Conservation (phyloP, 1,140 invertebrate species). For the Calliopsis andreniformis region DNA sequence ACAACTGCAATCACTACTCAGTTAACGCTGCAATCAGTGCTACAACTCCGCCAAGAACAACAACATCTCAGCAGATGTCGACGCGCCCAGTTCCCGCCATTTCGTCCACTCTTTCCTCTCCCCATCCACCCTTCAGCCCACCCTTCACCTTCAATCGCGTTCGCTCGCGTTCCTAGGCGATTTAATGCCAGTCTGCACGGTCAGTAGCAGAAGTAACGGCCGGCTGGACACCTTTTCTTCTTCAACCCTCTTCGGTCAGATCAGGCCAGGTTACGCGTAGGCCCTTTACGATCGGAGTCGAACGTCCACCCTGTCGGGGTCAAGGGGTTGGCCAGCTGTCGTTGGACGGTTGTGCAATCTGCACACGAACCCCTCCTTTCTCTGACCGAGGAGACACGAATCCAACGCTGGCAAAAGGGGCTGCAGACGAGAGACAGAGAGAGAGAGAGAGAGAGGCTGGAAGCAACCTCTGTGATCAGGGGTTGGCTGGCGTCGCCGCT, state of each 20-base stretch:
- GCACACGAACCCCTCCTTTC: constrained; percentile 60
- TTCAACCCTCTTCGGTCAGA: constrained; percentile 57
- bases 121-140: background rate
- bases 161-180: constrained; percentile 4
- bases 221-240: constrained; percentile 63
- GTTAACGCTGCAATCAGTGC: background rate
- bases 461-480: constrained; percentile 30
- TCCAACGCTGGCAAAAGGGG: constrained; percentile 26
- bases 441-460: constrained; percentile 23
- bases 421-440: constrained; percentile 4
- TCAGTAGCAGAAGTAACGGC: constrained; percentile 57
- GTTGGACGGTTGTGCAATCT: constrained; percentile 72
- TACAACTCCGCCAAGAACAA: background rate
- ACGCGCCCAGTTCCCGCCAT: background rate
- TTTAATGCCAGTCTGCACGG: constrained; percentile 41
- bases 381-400: constrained; percentile 8
- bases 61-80: background rate
- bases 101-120: background rate
- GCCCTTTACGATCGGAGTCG: constrained; percentile 50
- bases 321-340: constrained; percentile 73
- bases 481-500: constrained; percentile 57
- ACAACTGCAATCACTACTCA: no score
- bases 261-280: constrained; percentile 52
- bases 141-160: background rate
- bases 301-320: constrained; percentile 66